Evolutionary conservation across 2,797 vertebrate genomes (phyloP), one percentile per base, ranked within the genome.

Genomic region (Hippopotamyrus pictus): DNA sequence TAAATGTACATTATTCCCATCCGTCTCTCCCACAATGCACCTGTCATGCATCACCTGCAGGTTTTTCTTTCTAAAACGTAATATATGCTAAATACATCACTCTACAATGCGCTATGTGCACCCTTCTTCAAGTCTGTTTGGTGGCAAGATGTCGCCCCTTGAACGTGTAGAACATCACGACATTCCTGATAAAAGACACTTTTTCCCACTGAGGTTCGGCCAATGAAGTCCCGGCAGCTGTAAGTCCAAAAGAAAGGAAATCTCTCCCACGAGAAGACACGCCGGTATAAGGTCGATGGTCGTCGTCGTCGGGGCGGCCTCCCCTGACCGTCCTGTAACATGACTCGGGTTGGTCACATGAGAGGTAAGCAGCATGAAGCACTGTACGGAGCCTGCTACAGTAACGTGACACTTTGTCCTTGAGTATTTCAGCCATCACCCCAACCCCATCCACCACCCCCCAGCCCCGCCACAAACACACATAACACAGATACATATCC

Each of bases 1-100:
- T 95, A 96, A 96, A 96, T 96, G 96, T 94, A 95, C 50, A 93
- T 95, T 95, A 95, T 93, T 95, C 37, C 53, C 73, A 1, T 37
- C 82, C 91, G 91, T 92, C 88, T 92, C 93, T 92, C 92, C 87
- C 89, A 83, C 91, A 92, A 91, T 93, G 92, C 57, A 92, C 93
- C 92, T 94, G 94, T 93, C 96, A 95, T 96, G 95, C 93, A 91
- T 51, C 91, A 93, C 91, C 90, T 50, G n/a, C 29, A 22, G 29
- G 91, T 91, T 59, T 91, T 73, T 50, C 59, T 89, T 88, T 91
- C 82, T 76, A 44, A 90, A 86, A 89, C 87, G 51, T 37, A 50
- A 90, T 69, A 89, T 87, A 88, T 90, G 92, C 91, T 84, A 89
- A 59, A 92, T 91, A 92, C 90, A 90, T 91, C 89, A 88, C 89